Evolutionary conservation across 2,797 vertebrate genomes (phyloP), one percentile per base, ranked within the genome.

Genomic region (Falco rusticolus): DNA sequence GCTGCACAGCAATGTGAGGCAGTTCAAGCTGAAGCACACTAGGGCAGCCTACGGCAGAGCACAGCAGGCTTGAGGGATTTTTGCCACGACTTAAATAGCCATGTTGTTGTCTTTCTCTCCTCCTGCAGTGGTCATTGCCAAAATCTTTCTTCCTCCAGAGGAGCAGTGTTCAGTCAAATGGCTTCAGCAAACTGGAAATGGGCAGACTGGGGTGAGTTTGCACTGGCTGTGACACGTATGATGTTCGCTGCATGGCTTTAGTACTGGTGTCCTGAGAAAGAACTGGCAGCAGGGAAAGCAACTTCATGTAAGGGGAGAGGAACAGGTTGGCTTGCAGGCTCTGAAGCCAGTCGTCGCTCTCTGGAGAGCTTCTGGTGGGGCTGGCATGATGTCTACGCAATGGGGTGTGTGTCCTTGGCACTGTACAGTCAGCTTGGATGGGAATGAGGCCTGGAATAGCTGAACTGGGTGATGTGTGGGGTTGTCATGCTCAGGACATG

Each of bases 81-180:
- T 93, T 94, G 56, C 68, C 41, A 51, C 0, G 0, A 41, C 64
- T 91, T 91, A 86, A 86, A 82, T 59, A 94, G 48, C 59, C 68
- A 12, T 82, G 93, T 61, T 60, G 8, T 77, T 48, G 61, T 92
- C 65, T 69, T 43, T 76, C n/a, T 96, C 28, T 97, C 88, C 86
- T 79, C 80, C 85, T 50, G 47, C 91, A 98, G 98, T 98, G 98
- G 98, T 97, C 96, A 3, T 84, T 97, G 89, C 98, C 97, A 26
- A 94, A 95, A 64, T 94, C 97, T 9, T 92, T 97, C 54, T 87
- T 98, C 69, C 88, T 94, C 48, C 90, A 97, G 93, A 98, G 97
- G 71, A 91, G 54, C 45, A 74, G 93, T 1, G 11, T 66, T 89
- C 74, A 82, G 22, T 72, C 96, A 28, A 96, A 77, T 31, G 72